Evolutionary conservation across 2,797 vertebrate genomes (phyloP).

Genomic region (Lacerta bilineata): DNA sequence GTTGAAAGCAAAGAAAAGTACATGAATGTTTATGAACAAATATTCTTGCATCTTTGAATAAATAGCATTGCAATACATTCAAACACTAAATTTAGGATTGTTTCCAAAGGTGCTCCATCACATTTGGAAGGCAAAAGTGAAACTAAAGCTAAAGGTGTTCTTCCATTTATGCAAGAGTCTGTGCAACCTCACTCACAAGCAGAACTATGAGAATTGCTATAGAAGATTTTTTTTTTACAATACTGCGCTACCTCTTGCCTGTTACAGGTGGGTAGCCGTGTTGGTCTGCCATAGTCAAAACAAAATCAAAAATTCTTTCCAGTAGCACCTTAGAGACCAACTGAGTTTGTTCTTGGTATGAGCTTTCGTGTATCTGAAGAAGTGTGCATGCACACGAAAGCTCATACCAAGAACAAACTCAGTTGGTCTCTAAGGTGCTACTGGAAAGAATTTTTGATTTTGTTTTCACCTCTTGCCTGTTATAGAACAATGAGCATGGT

Average conservation of each 20-base stretch:
- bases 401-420: too few species aligned
- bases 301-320: too few species aligned
- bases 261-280: too few species aligned
- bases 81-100: background rate
- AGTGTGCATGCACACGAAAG: too few species aligned
- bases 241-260: background rate
- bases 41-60: slow-evolving; percentile 2
- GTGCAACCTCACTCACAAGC: background rate
- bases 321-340: too few species aligned
- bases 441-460: too few species aligned
- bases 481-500: background rate
- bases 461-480: too few species aligned
- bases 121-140: background rate
- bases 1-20: background rate
- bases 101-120: background rate
- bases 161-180: background rate
- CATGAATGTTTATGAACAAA: background rate
- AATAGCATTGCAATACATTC: background rate
- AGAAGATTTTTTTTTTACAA: background rate
- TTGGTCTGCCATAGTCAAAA: too few species aligned
- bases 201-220: background rate
- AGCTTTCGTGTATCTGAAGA: too few species aligned
- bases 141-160: background rate
- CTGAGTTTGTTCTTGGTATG: too few species aligned
- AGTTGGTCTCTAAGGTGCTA: too few species aligned